Base-by-base conservation (phyloP, 53 echinoderm and acorn worm genomes). In the Luidia sarsii region DNA sequence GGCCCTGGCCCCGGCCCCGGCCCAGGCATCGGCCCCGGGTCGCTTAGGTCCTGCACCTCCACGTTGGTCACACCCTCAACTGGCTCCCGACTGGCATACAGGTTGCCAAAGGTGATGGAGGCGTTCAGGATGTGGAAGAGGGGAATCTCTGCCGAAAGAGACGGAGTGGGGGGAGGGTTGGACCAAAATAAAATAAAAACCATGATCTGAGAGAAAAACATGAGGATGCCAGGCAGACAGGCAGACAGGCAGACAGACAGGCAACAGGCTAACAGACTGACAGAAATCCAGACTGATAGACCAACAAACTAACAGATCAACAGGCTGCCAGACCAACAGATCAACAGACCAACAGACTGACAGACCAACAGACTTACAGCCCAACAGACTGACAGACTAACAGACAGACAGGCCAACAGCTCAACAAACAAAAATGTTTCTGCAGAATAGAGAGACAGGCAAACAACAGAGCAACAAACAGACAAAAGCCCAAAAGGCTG, bases 101-200 rank as follows among this genome's bases (percentile, higher is more conserved):
- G 88, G 65, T 96, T 96, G 18, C 97, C 97, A 53, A 96, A 96
- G 19, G 97, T 96, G 50, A 96, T 83, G 34, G 91, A 88, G 53
- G 97, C 97, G 75, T 96, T 96, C 75, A 96, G 83, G 7, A 96
- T 94, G 79, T 96, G 97, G 86, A 96, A 96, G 29, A 96, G 84
- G 18, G 97, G 97, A 49, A 96, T 96, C 73, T 96, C 97, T 96
- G 91, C 39, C 10, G 33, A 49, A 37, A 54, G 57, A 43, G 21
- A 49, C 7, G 20, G n/a, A 57, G n/a, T n/a, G n/a, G n/a, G n/a
- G n/a, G n/a, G n/a, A 41, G 41, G 11, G 41, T 41, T 11, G 32
- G 37, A 66, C 45, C 34, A 31, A 34, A 64, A 29, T 23, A 62
- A 24, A 4, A 22, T 33, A 25, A 62, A 62, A 9, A 13, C 18